phyloP scores from a whole-genome alignment of 2,888 invertebrate species.

The Pyralis farinalis region DNA sequence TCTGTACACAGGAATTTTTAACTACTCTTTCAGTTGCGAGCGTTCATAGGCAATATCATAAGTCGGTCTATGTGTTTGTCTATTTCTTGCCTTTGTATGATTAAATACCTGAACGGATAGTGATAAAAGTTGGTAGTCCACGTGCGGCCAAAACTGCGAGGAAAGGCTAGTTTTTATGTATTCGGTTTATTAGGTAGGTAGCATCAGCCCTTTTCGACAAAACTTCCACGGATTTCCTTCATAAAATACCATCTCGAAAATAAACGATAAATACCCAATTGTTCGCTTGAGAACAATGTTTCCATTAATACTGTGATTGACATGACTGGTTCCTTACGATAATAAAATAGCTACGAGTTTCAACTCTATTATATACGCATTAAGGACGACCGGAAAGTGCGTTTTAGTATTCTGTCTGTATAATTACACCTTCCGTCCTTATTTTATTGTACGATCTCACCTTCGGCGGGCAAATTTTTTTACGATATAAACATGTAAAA shows the following conservation, averaged over 20 bases:
- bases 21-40: no score
- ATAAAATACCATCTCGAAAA: background rate
- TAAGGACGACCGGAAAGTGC: slow-evolving; percentile 14
- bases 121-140: no score
- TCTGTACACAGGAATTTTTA: no score
- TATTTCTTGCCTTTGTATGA: no score
- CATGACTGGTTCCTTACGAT: background rate
- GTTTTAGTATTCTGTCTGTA: slow-evolving; percentile 19
- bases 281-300: slow-evolving; percentile 16
- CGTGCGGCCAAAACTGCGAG: no score
- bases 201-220: background rate
- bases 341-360: background rate
- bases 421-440: slow-evolving; percentile 57
- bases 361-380: background rate
- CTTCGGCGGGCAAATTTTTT: slow-evolving; percentile 30
- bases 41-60: no score
- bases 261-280: slow-evolving; percentile 11
- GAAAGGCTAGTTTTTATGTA: no score
- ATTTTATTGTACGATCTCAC: slow-evolving; percentile 40
- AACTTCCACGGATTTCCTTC: slow-evolving; percentile 4
- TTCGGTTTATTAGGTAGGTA: no score
- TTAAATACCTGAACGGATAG: no score
- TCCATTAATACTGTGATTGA: slow-evolving; percentile 2
- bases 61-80: no score
- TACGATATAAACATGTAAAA: slow-evolving; percentile 27